phyloP scores from a whole-genome alignment of 2,797 vertebrate species.

The Galagoides demidoff region DNA sequence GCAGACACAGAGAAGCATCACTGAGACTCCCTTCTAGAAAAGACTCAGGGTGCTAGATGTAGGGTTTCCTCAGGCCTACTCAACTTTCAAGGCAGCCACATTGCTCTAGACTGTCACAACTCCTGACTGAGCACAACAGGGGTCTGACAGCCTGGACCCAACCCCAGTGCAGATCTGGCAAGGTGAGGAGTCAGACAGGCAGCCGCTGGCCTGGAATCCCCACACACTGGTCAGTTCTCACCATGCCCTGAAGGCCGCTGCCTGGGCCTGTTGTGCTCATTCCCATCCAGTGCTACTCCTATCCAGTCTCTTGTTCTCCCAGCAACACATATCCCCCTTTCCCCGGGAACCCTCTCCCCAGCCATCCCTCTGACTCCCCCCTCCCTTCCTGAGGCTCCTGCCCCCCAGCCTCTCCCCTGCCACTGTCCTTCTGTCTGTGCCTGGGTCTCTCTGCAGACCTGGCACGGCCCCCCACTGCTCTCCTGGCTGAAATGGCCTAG shows the following conservation, averaged over 20 bases:
- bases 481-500: neutral
- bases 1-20: neutral
- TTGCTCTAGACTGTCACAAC: rapidly evolving
- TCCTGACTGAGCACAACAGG: neutral
- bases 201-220: neutral
- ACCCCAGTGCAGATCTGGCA: neutral
- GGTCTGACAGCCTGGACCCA: neutral
- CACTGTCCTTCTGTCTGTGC: neutral
- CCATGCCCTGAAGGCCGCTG: rapidly evolving
- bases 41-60: neutral
- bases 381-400: neutral
- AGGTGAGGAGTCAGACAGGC: neutral
- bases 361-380: neutral
- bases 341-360: neutral
- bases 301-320: neutral
- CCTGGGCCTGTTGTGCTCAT: neutral
- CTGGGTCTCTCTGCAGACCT: neutral
- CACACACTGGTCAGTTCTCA: neutral
- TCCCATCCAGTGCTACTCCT: neutral
- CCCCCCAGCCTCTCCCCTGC: neutral
- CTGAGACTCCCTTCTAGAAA: neutral
- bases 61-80: neutral
- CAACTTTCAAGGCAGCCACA: neutral
- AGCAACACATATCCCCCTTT: neutral
- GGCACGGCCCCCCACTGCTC: neutral